Evolutionary conservation across 2,888 invertebrate species (phyloP).

Genomic region (Drosophila siamana): DNA sequence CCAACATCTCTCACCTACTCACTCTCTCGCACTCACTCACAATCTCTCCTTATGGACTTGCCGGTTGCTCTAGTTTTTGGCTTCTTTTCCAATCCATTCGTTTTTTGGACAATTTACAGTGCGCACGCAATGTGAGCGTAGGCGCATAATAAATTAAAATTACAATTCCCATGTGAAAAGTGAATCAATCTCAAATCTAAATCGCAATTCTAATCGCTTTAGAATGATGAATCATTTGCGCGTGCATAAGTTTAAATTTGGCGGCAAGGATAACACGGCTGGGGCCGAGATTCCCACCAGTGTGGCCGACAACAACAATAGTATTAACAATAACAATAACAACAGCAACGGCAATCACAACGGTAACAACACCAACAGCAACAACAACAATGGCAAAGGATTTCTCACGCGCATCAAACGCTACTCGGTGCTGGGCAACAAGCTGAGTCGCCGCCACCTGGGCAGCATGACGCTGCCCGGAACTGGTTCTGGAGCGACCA

Average conservation of each 20-base stretch:
- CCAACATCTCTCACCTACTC: not conserved
- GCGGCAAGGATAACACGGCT: slow-evolving; percentile 58
- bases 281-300: slow-evolving; percentile 37
- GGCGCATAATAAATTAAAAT: not conserved
- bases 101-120: slow-evolving; percentile 47
- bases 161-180: not conserved
- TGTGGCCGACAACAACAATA: slow-evolving; percentile 49
- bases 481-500: slow-evolving; percentile 23
- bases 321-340: slow-evolving; percentile 50
- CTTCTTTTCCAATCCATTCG: slow-evolving; percentile 35
- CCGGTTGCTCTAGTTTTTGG: slow-evolving; percentile 36
- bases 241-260: slow-evolving; percentile 77
- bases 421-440: slow-evolving; percentile 84
- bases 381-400: slow-evolving; percentile 69
- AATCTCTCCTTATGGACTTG: slow-evolving; percentile 30
- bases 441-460: slow-evolving; percentile 81
- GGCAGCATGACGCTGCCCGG: slow-evolving; percentile 71
- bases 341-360: slow-evolving; percentile 43
- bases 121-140: slow-evolving; percentile 51
- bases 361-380: slow-evolving; percentile 60
- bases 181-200: slow-evolving; percentile 6
- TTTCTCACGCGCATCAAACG: slow-evolving; percentile 84
- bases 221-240: slow-evolving; percentile 80
- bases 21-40: not conserved
- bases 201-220: not conserved